A percentile compares a stretch with the other conserved stretches of the same genome.
These are phyloP conservation scores for Caenorhabditis auriculariae DNA, from an alignment of 2,888 invertebrate genomes.

Conservation along the genomic window DNA sequence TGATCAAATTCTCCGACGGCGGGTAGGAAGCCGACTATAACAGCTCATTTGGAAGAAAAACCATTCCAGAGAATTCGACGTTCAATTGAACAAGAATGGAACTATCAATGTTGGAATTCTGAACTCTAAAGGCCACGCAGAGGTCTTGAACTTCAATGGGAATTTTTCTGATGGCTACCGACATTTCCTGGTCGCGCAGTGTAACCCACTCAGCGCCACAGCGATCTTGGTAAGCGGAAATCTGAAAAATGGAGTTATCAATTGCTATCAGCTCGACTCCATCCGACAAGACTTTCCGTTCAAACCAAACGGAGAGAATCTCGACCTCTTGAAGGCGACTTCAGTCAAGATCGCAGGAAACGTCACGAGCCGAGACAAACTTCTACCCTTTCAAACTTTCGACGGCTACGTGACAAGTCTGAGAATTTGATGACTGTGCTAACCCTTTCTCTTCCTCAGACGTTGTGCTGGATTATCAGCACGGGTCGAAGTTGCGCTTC, in stretches of 20 bases:
- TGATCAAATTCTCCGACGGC: conserved; percentile 25
- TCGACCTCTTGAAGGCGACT: conserved; percentile 29
- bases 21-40: conserved; percentile 8
- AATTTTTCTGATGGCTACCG: conserved; percentile 53
- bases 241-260: not conserved
- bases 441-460: conserved; percentile 25
- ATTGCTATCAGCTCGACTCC: conserved; percentile 25
- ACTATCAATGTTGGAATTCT: conserved; percentile 40
- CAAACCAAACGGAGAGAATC: conserved; percentile 6
- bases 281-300: conserved; percentile 26
- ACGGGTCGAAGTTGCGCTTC: conserved; percentile 18
- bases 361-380: conserved; percentile 12
- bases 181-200: conserved; percentile 51
- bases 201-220: conserved; percentile 22
- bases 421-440: not conserved
- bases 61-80: conserved; percentile 35
- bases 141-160: conserved; percentile 40
- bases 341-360: conserved; percentile 18
- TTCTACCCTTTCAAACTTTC: conserved; percentile 6
- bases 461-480: conserved; percentile 44
- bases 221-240: conserved; percentile 29
- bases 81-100: conserved; percentile 45
- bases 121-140: conserved; percentile 21
- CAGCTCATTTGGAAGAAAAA: not conserved
- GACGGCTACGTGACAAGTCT: conserved; percentile 43